Base-by-base conservation (phyloP, 2,113 vertebrate species). In the Dasypus novemcinctus region DNA sequence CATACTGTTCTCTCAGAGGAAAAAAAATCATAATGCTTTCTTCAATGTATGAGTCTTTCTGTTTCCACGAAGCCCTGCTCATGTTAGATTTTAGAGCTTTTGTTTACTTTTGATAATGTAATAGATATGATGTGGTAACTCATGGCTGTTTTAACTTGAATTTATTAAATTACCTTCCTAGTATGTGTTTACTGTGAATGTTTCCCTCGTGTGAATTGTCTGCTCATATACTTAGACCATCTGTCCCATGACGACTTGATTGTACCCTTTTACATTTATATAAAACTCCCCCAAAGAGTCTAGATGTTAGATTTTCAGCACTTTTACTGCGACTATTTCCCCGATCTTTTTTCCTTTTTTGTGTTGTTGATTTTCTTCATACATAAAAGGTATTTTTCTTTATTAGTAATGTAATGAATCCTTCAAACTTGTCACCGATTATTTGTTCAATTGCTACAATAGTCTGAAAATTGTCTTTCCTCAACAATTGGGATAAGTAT, bases 401-500 rank as follows among this genome's bases (percentile, higher is more conserved):
- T 12, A 10, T 49, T 49, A 7, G 61, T 61, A 27, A 61, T 69
- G 46, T 87, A 97, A 97, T 79, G 79, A 95, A 86, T 79, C 91
- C 95, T 72, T 94, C 94, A 94, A 91, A 96, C 78, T 91, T 96
- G 95, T 97, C 97, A 96, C 59, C 29, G 85, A 94, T 97, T 96
- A 97, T 97, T 97, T 97, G 82, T 97, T 89, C 96, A 95, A 96
- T 95, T 97, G 95, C 95, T 97, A 95, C 94, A 94, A 97, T 80
- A 86, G 94, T 95, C 82, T 94, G 95, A 97, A 97, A 97, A 97
- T 94, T 93, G 91, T 97, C 96, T 97, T 96, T 96, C 93, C 91
- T 96, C 82, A 94, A 97, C 97, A 96, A 97, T 27, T 95, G 94
- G 91, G 94, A 94, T 97, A 97, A 97, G 95, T 96, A 96, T 94